Evolutionary conservation across 2,888 invertebrate species (phyloP).

Genomic region (Therioaphis trifolii): DNA sequence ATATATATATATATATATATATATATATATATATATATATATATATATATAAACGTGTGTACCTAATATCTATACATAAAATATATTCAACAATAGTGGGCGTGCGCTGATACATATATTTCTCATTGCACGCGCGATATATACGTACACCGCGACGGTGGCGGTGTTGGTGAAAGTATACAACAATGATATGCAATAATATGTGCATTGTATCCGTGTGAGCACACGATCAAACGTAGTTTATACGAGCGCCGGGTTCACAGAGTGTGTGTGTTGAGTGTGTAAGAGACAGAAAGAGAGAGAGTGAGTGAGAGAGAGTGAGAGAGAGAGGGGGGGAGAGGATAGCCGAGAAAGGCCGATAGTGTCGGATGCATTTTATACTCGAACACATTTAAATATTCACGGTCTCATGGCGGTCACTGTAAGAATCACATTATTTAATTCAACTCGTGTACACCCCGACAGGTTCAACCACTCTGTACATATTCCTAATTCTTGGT

Average conservation of each 20-base stretch:
- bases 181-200: not conserved
- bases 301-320: too few relatives aligned
- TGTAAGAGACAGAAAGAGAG: too few relatives aligned
- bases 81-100: constrained; percentile 50
- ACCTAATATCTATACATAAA: not conserved
- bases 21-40: not conserved
- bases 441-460: too few relatives aligned
- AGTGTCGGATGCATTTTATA: constrained; percentile 20
- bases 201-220: not conserved
- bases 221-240: constrained; percentile 6
- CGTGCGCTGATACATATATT: constrained; percentile 45
- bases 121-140: not conserved
- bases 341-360: constrained; percentile 18
- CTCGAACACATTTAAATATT: constrained; percentile 17
- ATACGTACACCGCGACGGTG: not conserved
- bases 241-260: not conserved
- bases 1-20: not conserved
- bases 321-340: constrained; percentile 15
- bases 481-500: too few relatives aligned
- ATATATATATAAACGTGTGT: not conserved
- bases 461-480: too few relatives aligned
- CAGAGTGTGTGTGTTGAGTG: not conserved
- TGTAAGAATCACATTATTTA: too few relatives aligned
- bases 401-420: not conserved
- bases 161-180: constrained; percentile 20